Evolutionary conservation across 2,888 invertebrate genomes (phyloP).

Genomic region (Cerceris rybyensis): DNA sequence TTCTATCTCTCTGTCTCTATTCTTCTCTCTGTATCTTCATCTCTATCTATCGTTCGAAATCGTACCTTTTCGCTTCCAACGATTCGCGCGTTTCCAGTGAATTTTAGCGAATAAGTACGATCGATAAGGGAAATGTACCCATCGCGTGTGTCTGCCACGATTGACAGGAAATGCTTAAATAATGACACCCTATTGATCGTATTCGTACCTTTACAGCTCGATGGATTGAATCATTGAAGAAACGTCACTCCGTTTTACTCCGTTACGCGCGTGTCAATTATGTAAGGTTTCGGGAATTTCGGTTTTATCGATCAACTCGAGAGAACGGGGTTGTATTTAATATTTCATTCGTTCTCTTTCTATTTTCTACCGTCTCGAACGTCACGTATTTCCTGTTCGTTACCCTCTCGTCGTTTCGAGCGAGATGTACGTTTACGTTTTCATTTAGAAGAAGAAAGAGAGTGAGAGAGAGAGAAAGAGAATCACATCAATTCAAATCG

Average conservation of each 20-base stretch:
- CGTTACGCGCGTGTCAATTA: conserved; percentile 34
- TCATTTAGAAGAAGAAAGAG: too few relatives aligned
- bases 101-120: conserved; percentile 24
- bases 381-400: too few relatives aligned
- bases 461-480: too few relatives aligned
- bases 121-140: conserved; percentile 27
- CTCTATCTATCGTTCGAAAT: neutral
- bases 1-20: conserved; percentile 2
- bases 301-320: conserved; percentile 27
- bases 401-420: too few relatives aligned
- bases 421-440: too few relatives aligned
- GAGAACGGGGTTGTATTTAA: conserved; percentile 21
- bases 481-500: too few relatives aligned
- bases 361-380: too few relatives aligned
- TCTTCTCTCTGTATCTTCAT: neutral
- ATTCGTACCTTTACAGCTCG: too few relatives aligned
- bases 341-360: conserved; percentile 21
- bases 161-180: conserved; percentile 24
- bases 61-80: neutral
- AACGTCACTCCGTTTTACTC: conserved; percentile 15
- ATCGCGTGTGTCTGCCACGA: conserved; percentile 2
- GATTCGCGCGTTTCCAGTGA: conserved; percentile 22
- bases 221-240: conserved; percentile 3
- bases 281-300: conserved; percentile 42
- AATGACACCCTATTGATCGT: neutral